Base-by-base conservation (phyloP, 2,888 invertebrate species). In the Chromoteleia sp. region DNA sequence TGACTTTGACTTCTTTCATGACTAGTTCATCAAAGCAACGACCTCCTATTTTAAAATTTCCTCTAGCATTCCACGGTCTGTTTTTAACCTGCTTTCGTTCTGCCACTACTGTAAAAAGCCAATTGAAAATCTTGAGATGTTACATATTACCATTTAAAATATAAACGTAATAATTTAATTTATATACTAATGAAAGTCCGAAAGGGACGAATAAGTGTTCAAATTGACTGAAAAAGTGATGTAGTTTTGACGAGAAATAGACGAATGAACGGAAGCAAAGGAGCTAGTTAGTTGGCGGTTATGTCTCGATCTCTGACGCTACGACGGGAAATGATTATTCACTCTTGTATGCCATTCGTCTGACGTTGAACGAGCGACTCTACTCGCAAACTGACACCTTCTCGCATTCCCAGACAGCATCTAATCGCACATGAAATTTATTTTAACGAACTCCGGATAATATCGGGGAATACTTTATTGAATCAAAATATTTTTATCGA, bases 251-350 rank as follows among this genome's bases (percentile, higher is more conserved):
- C 5, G 25, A 25, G 5, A 25, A 25, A 4, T 25, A 25, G 25
- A 25, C 25, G 5, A 25, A 4, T 25, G 5, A 25, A 25, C 2
- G 5, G 25, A 25, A 25, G 25, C 25, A 5, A 4, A 25, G 5
- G 5, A 25, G 25, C 36, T 36, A 36, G 36, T 36, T 6, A 36
- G n/a, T 36, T 0, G 10, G 10, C 10, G 8, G 36, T 36, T 10
- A 36, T 36, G 36, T 36, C 36, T 36, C 36, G 36, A 36, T 36
- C 3, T 36, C 36, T 36, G 2, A 36, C n/a, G 36, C 36, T 87
- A 87, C 87, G 85, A 84, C 81, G 84, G 86, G 86, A 88, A 89
- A 89, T 89, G 87, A 89, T 89, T 89, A 89, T 89, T 89, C 89
- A 88, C 88, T 86, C 83, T 83, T 14, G 21, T 65, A 43, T 67